Evolutionary conservation across 1,140 invertebrate genomes (phyloP).

Genomic region (Augochlora pura): DNA sequence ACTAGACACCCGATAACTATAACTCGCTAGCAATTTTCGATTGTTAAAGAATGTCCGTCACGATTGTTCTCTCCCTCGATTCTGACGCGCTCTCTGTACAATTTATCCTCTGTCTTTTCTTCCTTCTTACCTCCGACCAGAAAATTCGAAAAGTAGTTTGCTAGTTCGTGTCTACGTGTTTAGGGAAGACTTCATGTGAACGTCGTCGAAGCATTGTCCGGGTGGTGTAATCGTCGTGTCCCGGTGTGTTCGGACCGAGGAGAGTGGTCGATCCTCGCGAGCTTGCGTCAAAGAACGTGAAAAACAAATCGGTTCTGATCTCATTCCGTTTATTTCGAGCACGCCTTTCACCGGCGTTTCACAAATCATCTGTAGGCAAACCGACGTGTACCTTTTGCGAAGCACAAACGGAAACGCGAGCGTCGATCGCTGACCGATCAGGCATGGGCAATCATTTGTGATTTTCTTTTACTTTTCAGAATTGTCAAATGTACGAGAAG

Average conservation of each 20-base stretch:
- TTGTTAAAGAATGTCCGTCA: too few relatives aligned
- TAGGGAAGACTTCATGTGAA: slow-evolving; percentile 35
- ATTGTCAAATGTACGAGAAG: too few relatives aligned
- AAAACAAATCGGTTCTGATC: background rate
- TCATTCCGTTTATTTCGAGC: slow-evolving; percentile 42
- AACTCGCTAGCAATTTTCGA: too few relatives aligned
- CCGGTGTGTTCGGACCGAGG: too few relatives aligned
- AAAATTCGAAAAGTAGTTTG: background rate
- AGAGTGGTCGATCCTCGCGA: background rate
- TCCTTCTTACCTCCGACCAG: background rate
- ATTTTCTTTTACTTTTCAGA: too few relatives aligned
- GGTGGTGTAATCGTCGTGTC: too few relatives aligned
- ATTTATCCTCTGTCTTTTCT: too few relatives aligned
- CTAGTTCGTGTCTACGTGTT: background rate
- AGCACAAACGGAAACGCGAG: background rate
- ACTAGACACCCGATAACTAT: too few relatives aligned
- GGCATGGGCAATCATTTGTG: too few relatives aligned
- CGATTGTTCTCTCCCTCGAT: too few relatives aligned
- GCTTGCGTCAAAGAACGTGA: background rate
- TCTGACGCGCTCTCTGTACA: too few relatives aligned
- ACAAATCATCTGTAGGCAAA: background rate
- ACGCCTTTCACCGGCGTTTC: slow-evolving; percentile 34
- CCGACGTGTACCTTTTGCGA: background rate
- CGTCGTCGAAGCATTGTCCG: background rate
- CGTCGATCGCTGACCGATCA: background rate